Conservation (phyloP, 2,113 vertebrate species). For the Percina caprodes region DNA sequence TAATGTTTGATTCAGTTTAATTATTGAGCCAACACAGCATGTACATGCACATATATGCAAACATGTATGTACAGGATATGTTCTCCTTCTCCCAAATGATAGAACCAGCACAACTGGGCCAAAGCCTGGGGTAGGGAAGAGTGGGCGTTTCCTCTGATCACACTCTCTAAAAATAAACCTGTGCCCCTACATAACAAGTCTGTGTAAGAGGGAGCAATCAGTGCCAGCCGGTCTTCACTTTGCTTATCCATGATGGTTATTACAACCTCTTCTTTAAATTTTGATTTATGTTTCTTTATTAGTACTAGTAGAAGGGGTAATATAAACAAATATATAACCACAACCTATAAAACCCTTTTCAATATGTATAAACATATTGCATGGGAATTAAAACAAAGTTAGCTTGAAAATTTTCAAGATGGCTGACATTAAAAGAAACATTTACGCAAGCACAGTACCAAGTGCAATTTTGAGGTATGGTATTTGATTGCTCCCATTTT, state of each 20-base stretch:
- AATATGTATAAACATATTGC: no score
- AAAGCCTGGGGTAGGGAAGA: slow-evolving; percentile 31
- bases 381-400: no score
- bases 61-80: slow-evolving; percentile 19
- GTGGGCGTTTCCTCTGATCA: slow-evolving; percentile 58
- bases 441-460: no score
- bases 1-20: neutral
- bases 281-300: neutral
- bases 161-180: slow-evolving; percentile 68
- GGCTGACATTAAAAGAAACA: no score
- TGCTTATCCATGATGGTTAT: neutral
- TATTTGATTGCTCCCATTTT: no score
- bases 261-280: neutral
- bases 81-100: slow-evolving; percentile 35
- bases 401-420: no score
- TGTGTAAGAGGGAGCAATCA: slow-evolving; percentile 48
- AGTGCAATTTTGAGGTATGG: no score
- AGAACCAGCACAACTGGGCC: slow-evolving; percentile 29
- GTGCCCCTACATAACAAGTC: slow-evolving; percentile 67
- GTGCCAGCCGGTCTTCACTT: slow-evolving; percentile 54
- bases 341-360: neutral
- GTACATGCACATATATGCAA: neutral
- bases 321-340: neutral
- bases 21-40: neutral
- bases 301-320: neutral